Conservation (phyloP, 1,140 invertebrate species). For the Zaprionus vittiger region DNA sequence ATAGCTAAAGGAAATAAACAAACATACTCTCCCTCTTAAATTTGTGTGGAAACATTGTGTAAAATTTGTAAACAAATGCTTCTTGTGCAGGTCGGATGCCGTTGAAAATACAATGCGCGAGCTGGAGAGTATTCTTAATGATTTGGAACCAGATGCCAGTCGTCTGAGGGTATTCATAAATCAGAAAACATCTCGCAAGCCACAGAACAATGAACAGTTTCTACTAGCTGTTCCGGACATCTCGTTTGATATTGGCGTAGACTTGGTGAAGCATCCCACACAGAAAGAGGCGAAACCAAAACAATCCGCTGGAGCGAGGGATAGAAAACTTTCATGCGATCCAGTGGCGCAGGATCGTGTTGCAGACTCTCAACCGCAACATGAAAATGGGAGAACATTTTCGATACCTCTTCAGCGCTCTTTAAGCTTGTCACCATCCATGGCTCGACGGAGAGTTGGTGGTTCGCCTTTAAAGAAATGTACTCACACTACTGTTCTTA, state of each 20-base stretch:
- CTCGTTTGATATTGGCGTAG: constrained; percentile 51
- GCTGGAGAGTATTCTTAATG: constrained; percentile 45
- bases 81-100: not conserved
- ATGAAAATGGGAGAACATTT: not conserved
- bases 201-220: constrained; percentile 5
- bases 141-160: constrained; percentile 7
- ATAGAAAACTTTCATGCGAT: not conserved
- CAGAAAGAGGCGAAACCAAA: not conserved
- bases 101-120: constrained; percentile 32
- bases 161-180: constrained; percentile 34
- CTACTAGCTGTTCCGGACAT: constrained; percentile 13
- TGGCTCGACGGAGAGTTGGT: not conserved
- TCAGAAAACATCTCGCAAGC: constrained; percentile 30
- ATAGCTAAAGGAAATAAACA: too few relatives aligned
- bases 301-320: not conserved
- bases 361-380: not conserved
- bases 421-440: not conserved
- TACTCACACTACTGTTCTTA: not conserved
- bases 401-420: not conserved
- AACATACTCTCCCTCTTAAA: too few relatives aligned
- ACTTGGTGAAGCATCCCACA: constrained; percentile 14
- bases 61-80: too few relatives aligned
- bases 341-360: not conserved
- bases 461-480: not conserved
- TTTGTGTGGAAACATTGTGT: too few relatives aligned